phyloP scores from a whole-genome alignment of 2,113 vertebrate species.

The Notothenia rossii region DNA sequence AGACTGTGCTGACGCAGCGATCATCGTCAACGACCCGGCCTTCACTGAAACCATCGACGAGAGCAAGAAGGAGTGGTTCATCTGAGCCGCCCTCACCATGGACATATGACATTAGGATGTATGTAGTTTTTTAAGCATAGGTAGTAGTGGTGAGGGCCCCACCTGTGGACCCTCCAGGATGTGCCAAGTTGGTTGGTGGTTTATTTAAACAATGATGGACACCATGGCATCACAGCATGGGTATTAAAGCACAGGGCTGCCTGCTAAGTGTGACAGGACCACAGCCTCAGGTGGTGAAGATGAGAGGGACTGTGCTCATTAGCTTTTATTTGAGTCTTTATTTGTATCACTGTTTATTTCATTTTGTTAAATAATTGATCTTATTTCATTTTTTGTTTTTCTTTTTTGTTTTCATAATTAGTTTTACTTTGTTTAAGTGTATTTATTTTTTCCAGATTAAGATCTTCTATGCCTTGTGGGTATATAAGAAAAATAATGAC shows the following conservation, averaged over 20 bases:
- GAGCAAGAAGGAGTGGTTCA: slow-evolving; percentile 99
- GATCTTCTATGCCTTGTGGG: too few species aligned
- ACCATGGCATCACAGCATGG: slow-evolving; percentile 7
- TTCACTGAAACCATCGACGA: slow-evolving; percentile 99
- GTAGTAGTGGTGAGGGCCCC: slow-evolving; percentile 33
- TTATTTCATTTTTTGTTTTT: too few species aligned
- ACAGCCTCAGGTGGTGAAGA: too few species aligned
- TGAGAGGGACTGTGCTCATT: too few species aligned
- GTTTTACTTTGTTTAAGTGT: slow-evolving; percentile 9
- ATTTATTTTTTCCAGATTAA: too few species aligned
- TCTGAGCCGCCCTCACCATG: slow-evolving; percentile 75
- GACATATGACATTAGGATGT: slow-evolving; percentile 73
- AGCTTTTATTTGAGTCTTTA: too few species aligned
- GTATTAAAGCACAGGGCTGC: slow-evolving; percentile 36
- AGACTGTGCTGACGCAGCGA: slow-evolving; percentile 94
- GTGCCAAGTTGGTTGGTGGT: not conserved
- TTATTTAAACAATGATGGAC: slow-evolving; percentile 24
- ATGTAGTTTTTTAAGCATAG: slow-evolving; percentile 51
- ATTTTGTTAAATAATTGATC: too few species aligned
- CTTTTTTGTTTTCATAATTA: not conserved
- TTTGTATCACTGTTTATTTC: too few species aligned
- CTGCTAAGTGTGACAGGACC: not conserved
- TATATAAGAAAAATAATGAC: too few species aligned
- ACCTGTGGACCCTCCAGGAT: slow-evolving; percentile 16
- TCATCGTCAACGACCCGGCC: slow-evolving; percentile 98